Conservation (phyloP, 1,140 invertebrate species). For the Ooceraea biroi region DNA sequence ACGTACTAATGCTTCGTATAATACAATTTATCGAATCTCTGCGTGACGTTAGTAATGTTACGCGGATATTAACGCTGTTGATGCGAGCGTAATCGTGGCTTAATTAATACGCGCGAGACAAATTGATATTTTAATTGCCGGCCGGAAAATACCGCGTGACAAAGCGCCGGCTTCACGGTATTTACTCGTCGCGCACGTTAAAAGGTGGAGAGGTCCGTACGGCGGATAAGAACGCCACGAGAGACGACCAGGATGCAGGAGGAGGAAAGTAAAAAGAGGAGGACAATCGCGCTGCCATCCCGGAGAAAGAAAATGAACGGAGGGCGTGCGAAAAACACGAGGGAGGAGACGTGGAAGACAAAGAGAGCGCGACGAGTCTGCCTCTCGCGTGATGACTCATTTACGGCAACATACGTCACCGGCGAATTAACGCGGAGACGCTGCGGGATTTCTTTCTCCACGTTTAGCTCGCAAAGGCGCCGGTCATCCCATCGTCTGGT, state of each 20-base stretch:
- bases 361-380: background rate
- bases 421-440: slow-evolving; percentile 46
- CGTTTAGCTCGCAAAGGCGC: background rate
- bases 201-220: slow-evolving; percentile 1
- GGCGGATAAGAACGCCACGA: slow-evolving; percentile 20
- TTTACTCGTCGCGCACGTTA: slow-evolving; percentile 2
- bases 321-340: background rate
- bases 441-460: slow-evolving; percentile 29
- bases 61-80: background rate
- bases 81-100: background rate
- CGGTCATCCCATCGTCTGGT: background rate
- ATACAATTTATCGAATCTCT: too few species aligned
- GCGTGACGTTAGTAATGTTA: too few species aligned
- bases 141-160: slow-evolving; percentile 31
- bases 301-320: slow-evolving; percentile 8
- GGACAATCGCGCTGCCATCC: slow-evolving; percentile 15
- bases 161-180: slow-evolving; percentile 22
- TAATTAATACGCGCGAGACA: background rate
- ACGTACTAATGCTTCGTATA: too few species aligned
- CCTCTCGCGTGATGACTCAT: slow-evolving; percentile 51
- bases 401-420: slow-evolving; percentile 9
- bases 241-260: too few species aligned
- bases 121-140: slow-evolving; percentile 26
- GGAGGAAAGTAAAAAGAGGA: background rate
- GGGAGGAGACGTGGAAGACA: background rate